A percentile compares a stretch with the other conserved stretches of the same genome.
Conservation (phyloP, 2,113 vertebrate genomes). For the Gambusia affinis region DNA sequence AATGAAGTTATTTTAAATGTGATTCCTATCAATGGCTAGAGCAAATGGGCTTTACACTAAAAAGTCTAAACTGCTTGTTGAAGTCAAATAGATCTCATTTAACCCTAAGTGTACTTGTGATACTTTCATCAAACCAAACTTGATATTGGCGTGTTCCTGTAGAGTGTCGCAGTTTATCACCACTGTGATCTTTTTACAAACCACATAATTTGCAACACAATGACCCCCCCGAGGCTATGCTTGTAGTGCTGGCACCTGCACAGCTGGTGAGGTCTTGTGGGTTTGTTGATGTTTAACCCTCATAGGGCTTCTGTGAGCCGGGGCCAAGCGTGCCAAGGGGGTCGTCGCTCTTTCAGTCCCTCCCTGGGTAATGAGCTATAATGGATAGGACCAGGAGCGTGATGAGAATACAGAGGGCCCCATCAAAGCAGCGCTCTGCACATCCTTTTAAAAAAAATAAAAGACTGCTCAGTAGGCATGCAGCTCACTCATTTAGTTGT, state of each 20-base stretch:
- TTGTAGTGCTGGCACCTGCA: constrained; percentile 44
- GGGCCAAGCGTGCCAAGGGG: constrained; percentile 42
- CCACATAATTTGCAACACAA: constrained; percentile 6
- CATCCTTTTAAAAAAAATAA: constrained; percentile 27
- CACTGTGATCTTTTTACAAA: constrained; percentile 10
- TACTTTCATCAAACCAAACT: background rate
- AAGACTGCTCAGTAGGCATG: constrained; percentile 55
- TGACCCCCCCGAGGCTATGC: constrained; percentile 2
- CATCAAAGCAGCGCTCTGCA: constrained; percentile 59
- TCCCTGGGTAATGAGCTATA: constrained; percentile 71
- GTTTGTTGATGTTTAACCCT: constrained; percentile 61
- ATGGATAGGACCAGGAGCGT: constrained; percentile 70
- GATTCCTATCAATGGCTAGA: background rate
- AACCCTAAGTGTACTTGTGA: background rate
- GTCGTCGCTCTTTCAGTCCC: constrained; percentile 61
- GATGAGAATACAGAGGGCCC: constrained; percentile 66
- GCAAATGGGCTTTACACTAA: background rate
- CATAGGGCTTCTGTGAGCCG: constrained; percentile 43
- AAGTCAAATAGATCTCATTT: background rate
- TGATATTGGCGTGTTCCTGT: background rate
- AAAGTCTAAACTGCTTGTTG: background rate
- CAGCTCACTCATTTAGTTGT: constrained; percentile 55
- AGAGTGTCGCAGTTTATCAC: background rate
- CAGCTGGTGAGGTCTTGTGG: constrained; percentile 36
- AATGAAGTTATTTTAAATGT: background rate